Conservation (phyloP, 1,140 invertebrate genomes). For the Anastrepha ludens region DNA sequence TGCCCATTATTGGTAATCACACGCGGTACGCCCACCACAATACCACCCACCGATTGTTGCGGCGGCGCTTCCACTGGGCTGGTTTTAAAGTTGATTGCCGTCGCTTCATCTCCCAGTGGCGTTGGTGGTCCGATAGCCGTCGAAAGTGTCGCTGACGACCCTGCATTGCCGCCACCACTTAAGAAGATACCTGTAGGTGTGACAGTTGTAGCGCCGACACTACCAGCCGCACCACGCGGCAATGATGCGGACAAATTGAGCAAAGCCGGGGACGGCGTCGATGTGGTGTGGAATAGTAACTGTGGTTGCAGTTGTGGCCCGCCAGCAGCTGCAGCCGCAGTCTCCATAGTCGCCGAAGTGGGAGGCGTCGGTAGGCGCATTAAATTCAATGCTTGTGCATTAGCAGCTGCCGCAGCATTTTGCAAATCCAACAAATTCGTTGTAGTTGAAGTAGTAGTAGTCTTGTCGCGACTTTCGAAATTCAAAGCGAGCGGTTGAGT, state of each 20-base stretch:
- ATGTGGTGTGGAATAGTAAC: slow-evolving; percentile 64
- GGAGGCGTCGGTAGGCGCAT: slow-evolving; percentile 71
- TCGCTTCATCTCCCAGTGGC: slow-evolving; percentile 61
- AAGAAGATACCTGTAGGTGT: slow-evolving; percentile 30
- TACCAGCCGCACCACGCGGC: neutral
- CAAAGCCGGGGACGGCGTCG: slow-evolving; percentile 63
- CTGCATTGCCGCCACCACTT: neutral
- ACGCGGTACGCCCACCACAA: slow-evolving; percentile 55
- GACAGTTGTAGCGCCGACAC: slow-evolving; percentile 5
- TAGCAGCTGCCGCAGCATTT: slow-evolving; percentile 10
- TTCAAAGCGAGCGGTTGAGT: slow-evolving; percentile 47
- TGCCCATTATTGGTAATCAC: slow-evolving; percentile 52
- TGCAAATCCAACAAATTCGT: slow-evolving; percentile 58
- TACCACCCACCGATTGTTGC: slow-evolving; percentile 6
- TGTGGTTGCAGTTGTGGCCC: slow-evolving; percentile 62
- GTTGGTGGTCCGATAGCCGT: slow-evolving; percentile 49
- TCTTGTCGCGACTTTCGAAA: slow-evolving; percentile 63
- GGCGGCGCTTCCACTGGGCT: slow-evolving; percentile 65
- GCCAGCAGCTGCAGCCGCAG: slow-evolving; percentile 51
- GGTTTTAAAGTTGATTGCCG: slow-evolving; percentile 67
- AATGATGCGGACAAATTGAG: slow-evolving; percentile 64
- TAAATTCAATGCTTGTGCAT: slow-evolving; percentile 66
- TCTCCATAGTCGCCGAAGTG: slow-evolving; percentile 70
- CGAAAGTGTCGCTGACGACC: neutral
- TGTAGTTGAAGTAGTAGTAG: slow-evolving; percentile 27